Evolutionary conservation across 2,888 invertebrate species (phyloP).

Genomic region (Clunio marinus): DNA sequence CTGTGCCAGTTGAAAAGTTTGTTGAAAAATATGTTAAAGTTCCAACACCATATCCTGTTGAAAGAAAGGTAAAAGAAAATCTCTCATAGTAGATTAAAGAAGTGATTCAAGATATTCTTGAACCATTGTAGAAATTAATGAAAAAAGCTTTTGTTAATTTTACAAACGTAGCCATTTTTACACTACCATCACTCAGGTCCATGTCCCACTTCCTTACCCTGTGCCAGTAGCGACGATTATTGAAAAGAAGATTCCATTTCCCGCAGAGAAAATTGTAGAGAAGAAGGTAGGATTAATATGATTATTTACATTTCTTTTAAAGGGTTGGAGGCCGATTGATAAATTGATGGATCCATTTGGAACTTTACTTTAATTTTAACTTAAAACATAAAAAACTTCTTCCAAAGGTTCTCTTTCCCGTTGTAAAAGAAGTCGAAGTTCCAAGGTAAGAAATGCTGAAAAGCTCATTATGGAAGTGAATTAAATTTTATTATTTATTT

Average conservation of each 20-base stretch:
- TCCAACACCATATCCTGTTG: slow-evolving; percentile 36
- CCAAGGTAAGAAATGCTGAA: slow-evolving; percentile 7
- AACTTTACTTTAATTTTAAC: too few species aligned
- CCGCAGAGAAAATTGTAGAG: slow-evolving; percentile 55
- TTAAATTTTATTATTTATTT: neutral
- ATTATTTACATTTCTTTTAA: too few species aligned
- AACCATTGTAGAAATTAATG: too few species aligned
- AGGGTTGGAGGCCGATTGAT: too few species aligned
- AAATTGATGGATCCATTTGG: too few species aligned
- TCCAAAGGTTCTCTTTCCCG: neutral
- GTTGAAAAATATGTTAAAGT: slow-evolving; percentile 43
- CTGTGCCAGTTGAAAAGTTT: slow-evolving; percentile 53
- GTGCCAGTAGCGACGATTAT: slow-evolving; percentile 43
- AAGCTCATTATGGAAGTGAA: neutral
- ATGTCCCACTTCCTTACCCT: slow-evolving; percentile 40
- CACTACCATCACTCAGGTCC: slow-evolving; percentile 32
- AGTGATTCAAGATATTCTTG: too few species aligned
- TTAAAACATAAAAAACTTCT: too few species aligned
- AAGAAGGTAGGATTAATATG: slow-evolving; percentile 21
- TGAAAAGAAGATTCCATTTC: slow-evolving; percentile 46
- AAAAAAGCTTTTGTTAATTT: too few species aligned
- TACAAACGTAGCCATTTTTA: too few species aligned
- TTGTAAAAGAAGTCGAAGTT: slow-evolving; percentile 34
- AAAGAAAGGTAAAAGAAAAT: slow-evolving; percentile 25
- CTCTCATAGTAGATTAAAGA: too few species aligned